Conservation (phyloP, 2,797 vertebrate genomes). For the Lacerta bilineata region DNA sequence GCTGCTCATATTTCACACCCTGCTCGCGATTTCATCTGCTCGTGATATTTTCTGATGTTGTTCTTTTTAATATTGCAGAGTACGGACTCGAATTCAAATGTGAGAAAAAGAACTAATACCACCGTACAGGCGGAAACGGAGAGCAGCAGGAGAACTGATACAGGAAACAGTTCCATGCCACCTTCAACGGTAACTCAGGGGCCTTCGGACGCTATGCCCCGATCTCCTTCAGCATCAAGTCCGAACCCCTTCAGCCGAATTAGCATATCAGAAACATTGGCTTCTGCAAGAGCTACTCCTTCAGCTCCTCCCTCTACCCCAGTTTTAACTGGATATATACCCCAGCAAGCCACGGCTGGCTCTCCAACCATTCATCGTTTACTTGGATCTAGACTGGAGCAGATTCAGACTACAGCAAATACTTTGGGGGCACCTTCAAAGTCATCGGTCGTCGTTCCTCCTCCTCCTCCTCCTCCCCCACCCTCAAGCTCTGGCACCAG, state of each 20-base stretch:
- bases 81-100: slow-evolving; percentile 90
- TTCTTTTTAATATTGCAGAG: slow-evolving; percentile 80
- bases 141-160: slow-evolving; percentile 82
- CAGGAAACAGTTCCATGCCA: slow-evolving; percentile 82
- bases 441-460: slow-evolving; percentile 78
- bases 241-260: slow-evolving; percentile 90
- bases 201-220: slow-evolving; percentile 78
- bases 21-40: too few species aligned
- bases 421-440: slow-evolving; percentile 81
- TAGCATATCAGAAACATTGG: slow-evolving; percentile 83
- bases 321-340: slow-evolving; percentile 81
- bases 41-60: slow-evolving; percentile 3
- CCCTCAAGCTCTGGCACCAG: slow-evolving; percentile 90
- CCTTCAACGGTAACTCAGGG: slow-evolving; percentile 79
- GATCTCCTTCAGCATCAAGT: slow-evolving; percentile 86
- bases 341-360: slow-evolving; percentile 76
- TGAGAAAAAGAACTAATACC: slow-evolving; percentile 92
- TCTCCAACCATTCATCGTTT: slow-evolving; percentile 86
- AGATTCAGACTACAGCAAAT: slow-evolving; percentile 88
- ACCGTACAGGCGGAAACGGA: slow-evolving; percentile 83
- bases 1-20: too few species aligned
- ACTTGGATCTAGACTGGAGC: slow-evolving; percentile 89
- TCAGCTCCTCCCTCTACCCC: slow-evolving; percentile 86
- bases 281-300: slow-evolving; percentile 83
- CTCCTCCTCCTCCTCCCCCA: slow-evolving; percentile 78